A percentile compares a stretch with the other conserved stretches of the same genome.
Evolutionary conservation across 2,113 vertebrate genomes (phyloP).

Genomic region (Lichenostomus cassidix): DNA sequence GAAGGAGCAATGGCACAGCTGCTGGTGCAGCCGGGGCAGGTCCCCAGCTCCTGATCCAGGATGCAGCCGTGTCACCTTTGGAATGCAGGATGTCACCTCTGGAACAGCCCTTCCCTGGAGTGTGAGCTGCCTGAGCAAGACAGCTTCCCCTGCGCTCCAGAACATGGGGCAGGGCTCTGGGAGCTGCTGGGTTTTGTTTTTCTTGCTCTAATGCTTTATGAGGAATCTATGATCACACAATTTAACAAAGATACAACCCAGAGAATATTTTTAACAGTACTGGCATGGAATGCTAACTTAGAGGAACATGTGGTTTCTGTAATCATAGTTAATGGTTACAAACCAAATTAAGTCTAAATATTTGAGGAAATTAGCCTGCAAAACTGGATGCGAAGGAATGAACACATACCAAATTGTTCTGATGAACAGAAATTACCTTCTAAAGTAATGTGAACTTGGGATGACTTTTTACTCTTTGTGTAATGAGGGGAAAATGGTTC

Average conservation of each 20-base stretch:
- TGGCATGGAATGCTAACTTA: background rate
- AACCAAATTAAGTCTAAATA: slow-evolving; percentile 12
- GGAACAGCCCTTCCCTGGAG: background rate
- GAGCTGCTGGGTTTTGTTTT: background rate
- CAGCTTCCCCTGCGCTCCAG: background rate
- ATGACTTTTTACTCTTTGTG: slow-evolving; percentile 32
- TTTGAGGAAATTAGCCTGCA: slow-evolving; percentile 15
- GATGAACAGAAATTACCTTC: slow-evolving; percentile 49
- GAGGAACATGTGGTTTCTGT: background rate
- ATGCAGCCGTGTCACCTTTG: rapidly evolving
- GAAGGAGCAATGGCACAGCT: rapidly evolving
- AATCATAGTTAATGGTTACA: background rate
- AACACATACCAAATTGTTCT: slow-evolving; percentile 23
- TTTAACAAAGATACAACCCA: background rate
- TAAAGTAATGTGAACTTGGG: slow-evolving; percentile 51
- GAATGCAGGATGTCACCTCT: background rate
- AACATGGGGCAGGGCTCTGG: background rate
- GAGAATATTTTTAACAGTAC: background rate
- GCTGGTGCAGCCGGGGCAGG: background rate
- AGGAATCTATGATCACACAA: background rate
- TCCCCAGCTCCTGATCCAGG: rapidly evolving
- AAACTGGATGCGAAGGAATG: background rate
- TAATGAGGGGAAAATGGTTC: slow-evolving; percentile 31
- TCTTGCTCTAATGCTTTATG: background rate
- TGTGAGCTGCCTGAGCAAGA: background rate